These are phyloP conservation scores for Thunnus albacares DNA, from an alignment of 2,797 vertebrate genomes.

Conservation along the genomic window DNA sequence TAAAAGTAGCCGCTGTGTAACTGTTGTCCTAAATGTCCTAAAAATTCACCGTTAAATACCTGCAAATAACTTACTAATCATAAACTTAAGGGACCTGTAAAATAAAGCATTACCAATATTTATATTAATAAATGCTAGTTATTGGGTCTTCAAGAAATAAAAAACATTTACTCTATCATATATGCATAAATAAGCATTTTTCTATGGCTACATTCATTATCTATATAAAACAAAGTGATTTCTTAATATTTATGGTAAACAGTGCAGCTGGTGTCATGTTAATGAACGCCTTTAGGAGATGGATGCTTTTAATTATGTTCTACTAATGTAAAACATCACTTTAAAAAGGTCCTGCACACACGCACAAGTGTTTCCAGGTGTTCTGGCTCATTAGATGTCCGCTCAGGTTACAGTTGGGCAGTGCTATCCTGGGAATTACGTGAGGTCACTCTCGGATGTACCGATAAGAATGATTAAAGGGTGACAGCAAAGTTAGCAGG, in stretches of 20 bases:
- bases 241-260: slow-evolving; percentile 51
- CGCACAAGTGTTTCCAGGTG: background rate
- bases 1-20: background rate
- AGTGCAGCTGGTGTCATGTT: slow-evolving; percentile 63
- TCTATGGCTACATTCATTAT: slow-evolving; percentile 65
- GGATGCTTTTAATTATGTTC: slow-evolving; percentile 42
- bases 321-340: slow-evolving; percentile 59
- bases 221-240: slow-evolving; percentile 43
- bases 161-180: slow-evolving; percentile 10
- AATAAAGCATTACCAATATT: too few relatives aligned
- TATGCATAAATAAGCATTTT: slow-evolving; percentile 27
- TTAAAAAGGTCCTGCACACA: background rate
- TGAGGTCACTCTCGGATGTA: background rate
- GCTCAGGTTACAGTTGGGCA: background rate
- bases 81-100: too few relatives aligned
- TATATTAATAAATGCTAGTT: background rate
- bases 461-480: background rate
- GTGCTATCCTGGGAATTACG: background rate
- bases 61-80: background rate
- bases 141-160: background rate
- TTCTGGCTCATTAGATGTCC: background rate
- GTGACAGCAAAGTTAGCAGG: background rate
- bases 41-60: background rate
- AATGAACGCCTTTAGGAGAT: slow-evolving; percentile 35
- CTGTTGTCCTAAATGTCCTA: background rate